These are phyloP conservation scores for Danionella dracula DNA, from an alignment of 2,797 vertebrate species.

Conservation along the genomic window DNA sequence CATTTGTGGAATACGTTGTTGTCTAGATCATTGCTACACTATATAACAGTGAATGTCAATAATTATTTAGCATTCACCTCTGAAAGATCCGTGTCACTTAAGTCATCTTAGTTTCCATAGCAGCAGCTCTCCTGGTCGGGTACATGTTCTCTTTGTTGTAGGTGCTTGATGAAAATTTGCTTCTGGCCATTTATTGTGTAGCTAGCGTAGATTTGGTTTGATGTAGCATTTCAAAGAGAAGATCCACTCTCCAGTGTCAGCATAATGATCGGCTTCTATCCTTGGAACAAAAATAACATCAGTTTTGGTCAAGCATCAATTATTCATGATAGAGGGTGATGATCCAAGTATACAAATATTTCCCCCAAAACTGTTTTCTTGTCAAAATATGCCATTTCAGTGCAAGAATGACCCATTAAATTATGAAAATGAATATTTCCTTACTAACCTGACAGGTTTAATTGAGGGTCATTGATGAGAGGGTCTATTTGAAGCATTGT, in stretches of 20 bases:
- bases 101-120: constrained; percentile 51
- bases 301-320: background rate
- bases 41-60: background rate
- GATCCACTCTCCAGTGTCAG: background rate
- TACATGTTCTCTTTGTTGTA: constrained; percentile 34
- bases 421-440: no score
- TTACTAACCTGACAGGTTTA: no score
- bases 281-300: background rate
- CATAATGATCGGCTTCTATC: background rate
- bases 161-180: constrained; percentile 35
- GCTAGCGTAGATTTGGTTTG: constrained; percentile 12
- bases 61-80: constrained; percentile 13
- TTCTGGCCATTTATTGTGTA: constrained; percentile 24
- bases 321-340: background rate
- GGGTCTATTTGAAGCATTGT: no score
- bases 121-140: constrained; percentile 28
- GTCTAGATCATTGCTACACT: no score
- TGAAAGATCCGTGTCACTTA: constrained; percentile 33
- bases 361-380: background rate
- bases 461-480: no score
- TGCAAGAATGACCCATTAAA: no score
- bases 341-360: background rate
- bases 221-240: constrained; percentile 25
- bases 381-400: background rate
- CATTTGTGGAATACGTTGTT: no score